Percentiles rank a stretch among this genome's conserved stretches.
Conservation (phyloP, 2,113 vertebrate species). For the Herpailurus yagouaroundi region DNA sequence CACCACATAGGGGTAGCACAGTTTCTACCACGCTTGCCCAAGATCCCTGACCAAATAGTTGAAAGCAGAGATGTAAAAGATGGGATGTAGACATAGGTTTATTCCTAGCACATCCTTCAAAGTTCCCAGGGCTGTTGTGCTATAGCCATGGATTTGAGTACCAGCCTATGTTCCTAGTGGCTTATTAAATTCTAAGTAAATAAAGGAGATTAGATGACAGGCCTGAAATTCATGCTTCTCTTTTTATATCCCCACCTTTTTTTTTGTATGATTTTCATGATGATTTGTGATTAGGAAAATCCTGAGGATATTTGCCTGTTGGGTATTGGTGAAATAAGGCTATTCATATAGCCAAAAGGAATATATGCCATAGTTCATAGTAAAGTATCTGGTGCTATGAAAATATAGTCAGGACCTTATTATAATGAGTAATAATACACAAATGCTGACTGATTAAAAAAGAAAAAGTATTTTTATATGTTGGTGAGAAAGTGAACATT, state of each 20-base stretch:
- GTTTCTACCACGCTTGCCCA: conserved; percentile 50
- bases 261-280: background rate
- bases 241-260: background rate
- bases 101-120: conserved; percentile 1
- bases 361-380: background rate
- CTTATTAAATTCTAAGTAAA: conserved; percentile 30
- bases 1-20: conserved; percentile 29
- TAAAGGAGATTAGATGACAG: background rate
- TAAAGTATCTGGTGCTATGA: background rate
- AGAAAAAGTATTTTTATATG: background rate
- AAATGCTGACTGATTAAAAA: background rate
- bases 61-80: conserved; percentile 50
- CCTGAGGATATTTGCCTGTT: background rate
- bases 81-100: conserved; percentile 20
- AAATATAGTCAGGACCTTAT: background rate
- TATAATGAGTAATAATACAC: background rate
- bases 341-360: background rate
- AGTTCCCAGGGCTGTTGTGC: background rate
- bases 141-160: background rate
- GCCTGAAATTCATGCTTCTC: background rate
- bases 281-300: conserved; percentile 2
- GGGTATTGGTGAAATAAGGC: background rate
- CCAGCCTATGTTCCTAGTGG: background rate
- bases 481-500: background rate
- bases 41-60: conserved; percentile 43